Evolutionary conservation across 1,140 invertebrate species (phyloP).

Genomic region (Mercenaria mercenaria): DNA sequence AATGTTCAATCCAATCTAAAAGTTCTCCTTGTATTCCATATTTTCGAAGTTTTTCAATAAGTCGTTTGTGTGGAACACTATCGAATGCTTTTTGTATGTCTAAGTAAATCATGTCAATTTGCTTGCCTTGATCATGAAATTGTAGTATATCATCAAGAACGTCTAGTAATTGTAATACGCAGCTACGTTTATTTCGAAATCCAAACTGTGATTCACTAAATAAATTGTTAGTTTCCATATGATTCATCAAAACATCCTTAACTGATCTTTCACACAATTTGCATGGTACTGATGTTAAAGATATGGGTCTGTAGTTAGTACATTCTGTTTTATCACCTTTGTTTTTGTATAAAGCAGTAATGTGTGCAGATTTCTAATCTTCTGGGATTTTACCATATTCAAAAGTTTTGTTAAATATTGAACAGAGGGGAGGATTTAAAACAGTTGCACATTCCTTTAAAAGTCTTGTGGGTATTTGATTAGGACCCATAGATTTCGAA

Average conservation of each 20-base stretch:
- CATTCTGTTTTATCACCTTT: neutral
- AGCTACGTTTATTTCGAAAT: neutral
- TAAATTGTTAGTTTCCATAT: neutral
- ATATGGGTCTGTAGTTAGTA: neutral
- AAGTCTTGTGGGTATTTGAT: neutral
- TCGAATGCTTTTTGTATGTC: constrained; percentile 19
- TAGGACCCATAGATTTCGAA: neutral
- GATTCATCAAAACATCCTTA: neutral
- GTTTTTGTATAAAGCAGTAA: neutral
- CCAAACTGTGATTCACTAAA: neutral
- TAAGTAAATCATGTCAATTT: neutral
- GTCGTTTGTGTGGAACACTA: neutral
- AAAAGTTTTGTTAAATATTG: neutral
- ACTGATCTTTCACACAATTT: neutral
- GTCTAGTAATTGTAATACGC: neutral
- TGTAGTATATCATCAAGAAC: neutral
- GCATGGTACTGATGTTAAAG: neutral
- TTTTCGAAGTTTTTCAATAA: neutral
- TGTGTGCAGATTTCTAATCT: neutral
- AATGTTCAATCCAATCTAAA: neutral
- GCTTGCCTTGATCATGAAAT: neutral
- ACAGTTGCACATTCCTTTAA: neutral
- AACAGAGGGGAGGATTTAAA: neutral
- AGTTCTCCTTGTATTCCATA: neutral
- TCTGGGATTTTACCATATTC: neutral